A percentile compares a stretch with the other conserved stretches of the same genome.
phyloP scores from a whole-genome alignment of 1,140 invertebrate species.

The Maconellicoccus hirsutus region DNA sequence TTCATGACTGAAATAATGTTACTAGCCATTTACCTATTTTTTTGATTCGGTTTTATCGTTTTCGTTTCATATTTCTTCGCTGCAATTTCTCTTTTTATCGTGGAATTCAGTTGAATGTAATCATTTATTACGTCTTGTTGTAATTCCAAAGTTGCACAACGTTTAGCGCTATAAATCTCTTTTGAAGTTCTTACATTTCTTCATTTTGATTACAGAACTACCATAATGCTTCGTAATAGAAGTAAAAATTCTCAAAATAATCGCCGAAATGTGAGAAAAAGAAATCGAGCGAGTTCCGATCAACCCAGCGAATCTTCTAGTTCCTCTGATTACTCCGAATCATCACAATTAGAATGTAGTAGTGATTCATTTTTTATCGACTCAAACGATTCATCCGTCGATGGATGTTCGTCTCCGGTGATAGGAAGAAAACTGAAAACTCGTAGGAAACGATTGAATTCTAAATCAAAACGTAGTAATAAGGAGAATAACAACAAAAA shows the following conservation, averaged over 20 bases:
- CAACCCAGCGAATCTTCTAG: neutral
- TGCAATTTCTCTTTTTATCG: too few species aligned
- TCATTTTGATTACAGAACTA: neutral
- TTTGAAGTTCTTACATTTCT: too few species aligned
- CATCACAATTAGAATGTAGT: neutral
- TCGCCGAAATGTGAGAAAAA: neutral
- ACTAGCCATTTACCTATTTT: too few species aligned
- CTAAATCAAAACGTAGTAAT: neutral
- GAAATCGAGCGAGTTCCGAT: neutral
- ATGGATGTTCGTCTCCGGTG: neutral
- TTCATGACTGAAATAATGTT: too few species aligned
- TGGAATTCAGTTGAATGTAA: too few species aligned
- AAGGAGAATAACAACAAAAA: neutral
- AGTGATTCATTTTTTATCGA: neutral
- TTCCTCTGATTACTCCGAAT: neutral
- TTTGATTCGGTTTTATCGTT: too few species aligned
- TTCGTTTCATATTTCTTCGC: too few species aligned
- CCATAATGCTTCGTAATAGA: conserved; percentile 16
- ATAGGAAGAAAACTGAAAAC: neutral
- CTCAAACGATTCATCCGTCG: neutral
- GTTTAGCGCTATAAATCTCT: too few species aligned
- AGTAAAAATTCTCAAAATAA: neutral
- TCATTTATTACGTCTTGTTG: too few species aligned
- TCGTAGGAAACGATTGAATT: neutral
- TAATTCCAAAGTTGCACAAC: too few species aligned